These are phyloP conservation scores for Osmerus mordax DNA, from an alignment of 2,113 vertebrate genomes.

Conservation along the genomic window DNA sequence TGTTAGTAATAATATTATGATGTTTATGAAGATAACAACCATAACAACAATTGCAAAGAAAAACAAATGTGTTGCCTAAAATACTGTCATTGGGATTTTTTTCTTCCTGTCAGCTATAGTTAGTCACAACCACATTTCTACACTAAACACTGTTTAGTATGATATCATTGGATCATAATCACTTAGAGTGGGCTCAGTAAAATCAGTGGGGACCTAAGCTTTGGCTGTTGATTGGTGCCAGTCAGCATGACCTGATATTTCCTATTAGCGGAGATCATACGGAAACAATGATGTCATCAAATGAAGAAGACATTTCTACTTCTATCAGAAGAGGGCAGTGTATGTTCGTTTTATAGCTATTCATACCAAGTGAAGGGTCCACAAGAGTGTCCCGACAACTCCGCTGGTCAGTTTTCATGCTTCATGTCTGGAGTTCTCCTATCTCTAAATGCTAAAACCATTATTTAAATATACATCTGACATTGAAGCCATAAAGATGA, in stretches of 20 bases:
- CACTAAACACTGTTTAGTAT: neutral
- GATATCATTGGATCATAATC: neutral
- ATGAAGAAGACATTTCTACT: neutral
- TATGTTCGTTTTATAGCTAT: slow-evolving; percentile 28
- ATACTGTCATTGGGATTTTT: neutral
- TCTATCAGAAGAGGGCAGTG: slow-evolving; percentile 54
- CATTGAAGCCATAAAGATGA: too few relatives aligned
- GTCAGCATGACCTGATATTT: slow-evolving; percentile 62
- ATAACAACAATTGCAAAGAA: neutral
- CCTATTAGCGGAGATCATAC: slow-evolving; percentile 50
- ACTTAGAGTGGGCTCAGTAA: slow-evolving; percentile 16
- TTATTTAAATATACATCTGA: too few relatives aligned
- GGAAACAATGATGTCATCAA: slow-evolving; percentile 67
- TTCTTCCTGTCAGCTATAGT: neutral
- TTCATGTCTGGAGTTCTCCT: too few relatives aligned
- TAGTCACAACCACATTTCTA: neutral
- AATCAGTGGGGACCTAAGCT: slow-evolving; percentile 34
- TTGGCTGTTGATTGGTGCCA: slow-evolving; percentile 52
- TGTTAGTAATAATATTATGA: slow-evolving; percentile 12
- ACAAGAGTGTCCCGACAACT: too few relatives aligned
- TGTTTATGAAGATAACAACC: slow-evolving; percentile 12
- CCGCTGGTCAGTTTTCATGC: too few relatives aligned
- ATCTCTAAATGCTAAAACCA: too few relatives aligned
- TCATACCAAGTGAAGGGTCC: neutral
- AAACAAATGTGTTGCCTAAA: neutral